Evolutionary conservation across 2,888 invertebrate species (phyloP).

Genomic region (Zelleria hepariella): DNA sequence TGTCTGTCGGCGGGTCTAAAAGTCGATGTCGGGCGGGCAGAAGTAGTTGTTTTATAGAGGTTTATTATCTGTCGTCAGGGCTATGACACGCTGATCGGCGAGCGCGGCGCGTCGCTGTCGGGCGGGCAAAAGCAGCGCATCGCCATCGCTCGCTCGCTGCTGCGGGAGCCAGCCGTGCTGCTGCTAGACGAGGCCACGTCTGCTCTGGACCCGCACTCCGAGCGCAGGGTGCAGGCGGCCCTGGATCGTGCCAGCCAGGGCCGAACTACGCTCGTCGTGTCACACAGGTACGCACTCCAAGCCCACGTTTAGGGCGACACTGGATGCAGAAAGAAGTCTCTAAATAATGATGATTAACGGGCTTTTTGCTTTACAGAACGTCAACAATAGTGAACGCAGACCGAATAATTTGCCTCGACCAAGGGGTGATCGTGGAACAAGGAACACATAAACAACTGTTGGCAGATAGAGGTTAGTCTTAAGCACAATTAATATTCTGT

Average conservation of each 20-base stretch:
- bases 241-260: constrained; percentile 79
- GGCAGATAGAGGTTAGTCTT: constrained; percentile 15
- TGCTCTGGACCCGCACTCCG: constrained; percentile 85
- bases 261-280: constrained; percentile 81
- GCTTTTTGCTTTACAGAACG: constrained; percentile 31
- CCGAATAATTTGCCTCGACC: constrained; percentile 73
- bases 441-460: constrained; percentile 77
- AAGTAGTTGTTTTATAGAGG: too few species aligned
- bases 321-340: not conserved
- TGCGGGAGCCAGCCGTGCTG: constrained; percentile 81
- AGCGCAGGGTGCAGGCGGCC: constrained; percentile 84
- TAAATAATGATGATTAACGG: too few species aligned
- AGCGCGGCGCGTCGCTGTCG: constrained; percentile 83
- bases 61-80: constrained; percentile 48
- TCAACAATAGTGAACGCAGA: constrained; percentile 74
- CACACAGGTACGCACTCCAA: constrained; percentile 67
- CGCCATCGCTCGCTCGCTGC: constrained; percentile 85
- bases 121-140: constrained; percentile 89
- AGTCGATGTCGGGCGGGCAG: too few species aligned
- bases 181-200: constrained; percentile 88
- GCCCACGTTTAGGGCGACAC: too few species aligned
- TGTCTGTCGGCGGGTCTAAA: too few species aligned
- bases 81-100: constrained; percentile 85
- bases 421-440: constrained; percentile 73
- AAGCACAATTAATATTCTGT: too few species aligned